phyloP scores from a whole-genome alignment of 2,888 invertebrate species.

The Hipparchia sbordonii region DNA sequence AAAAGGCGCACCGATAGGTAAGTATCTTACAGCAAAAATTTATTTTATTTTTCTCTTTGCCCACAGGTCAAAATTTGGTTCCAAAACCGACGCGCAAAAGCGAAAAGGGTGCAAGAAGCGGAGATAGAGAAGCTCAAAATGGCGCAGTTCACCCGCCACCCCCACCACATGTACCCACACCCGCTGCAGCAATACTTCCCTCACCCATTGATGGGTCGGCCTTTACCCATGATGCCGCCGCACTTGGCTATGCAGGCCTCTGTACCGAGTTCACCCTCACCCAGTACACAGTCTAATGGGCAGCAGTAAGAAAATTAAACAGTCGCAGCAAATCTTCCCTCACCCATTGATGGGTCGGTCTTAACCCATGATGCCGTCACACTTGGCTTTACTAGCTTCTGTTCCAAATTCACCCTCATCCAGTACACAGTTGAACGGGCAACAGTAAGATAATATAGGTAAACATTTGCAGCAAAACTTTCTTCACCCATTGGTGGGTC shows the following conservation, averaged over 20 bases:
- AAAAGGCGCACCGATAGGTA: neutral
- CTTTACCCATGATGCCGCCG: slow-evolving; percentile 73
- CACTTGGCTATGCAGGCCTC: slow-evolving; percentile 76
- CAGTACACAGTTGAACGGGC: slow-evolving; percentile 40
- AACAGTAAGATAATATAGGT: neutral
- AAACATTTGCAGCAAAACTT: too few species aligned
- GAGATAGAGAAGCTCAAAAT: slow-evolving; percentile 98
- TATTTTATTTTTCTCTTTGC: slow-evolving; percentile 57
- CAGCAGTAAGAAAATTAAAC: slow-evolving; percentile 49
- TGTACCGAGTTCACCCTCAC: slow-evolving; percentile 72
- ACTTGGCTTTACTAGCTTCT: too few species aligned
- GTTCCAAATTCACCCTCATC: slow-evolving; percentile 56
- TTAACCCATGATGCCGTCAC: neutral
- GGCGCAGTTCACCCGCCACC: slow-evolving; percentile 85
- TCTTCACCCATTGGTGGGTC: too few species aligned
- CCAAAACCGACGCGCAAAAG: slow-evolving; percentile 97
- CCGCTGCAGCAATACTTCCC: slow-evolving; percentile 85
- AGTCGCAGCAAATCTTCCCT: too few species aligned
- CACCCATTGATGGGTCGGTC: too few species aligned
- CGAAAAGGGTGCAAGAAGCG: slow-evolving; percentile 98
- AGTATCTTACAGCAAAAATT: neutral
- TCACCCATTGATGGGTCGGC: slow-evolving; percentile 82
- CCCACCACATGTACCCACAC: slow-evolving; percentile 83
- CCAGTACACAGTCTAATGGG: slow-evolving; percentile 61
- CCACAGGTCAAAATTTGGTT: slow-evolving; percentile 94